Evolutionary conservation across 2,797 vertebrate genomes (phyloP).

Genomic region (Cynopterus sphinx): DNA sequence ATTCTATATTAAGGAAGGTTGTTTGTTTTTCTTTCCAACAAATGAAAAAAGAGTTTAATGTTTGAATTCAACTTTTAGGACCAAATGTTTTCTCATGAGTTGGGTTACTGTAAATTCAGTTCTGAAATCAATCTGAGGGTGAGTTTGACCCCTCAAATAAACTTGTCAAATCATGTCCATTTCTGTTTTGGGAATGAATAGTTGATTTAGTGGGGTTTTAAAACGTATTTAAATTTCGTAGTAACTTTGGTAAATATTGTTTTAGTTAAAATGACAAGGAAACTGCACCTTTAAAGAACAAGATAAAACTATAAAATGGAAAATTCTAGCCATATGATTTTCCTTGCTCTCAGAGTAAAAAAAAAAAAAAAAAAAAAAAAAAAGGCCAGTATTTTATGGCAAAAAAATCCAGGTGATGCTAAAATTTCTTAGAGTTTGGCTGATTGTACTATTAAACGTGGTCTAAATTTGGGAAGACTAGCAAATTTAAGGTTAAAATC

Average conservation of each 20-base stretch:
- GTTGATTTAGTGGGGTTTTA: neutral
- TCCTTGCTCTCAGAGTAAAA: neutral
- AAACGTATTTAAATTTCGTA: neutral
- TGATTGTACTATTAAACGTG: constrained; percentile 17
- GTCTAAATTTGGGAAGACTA: neutral
- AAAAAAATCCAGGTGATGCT: constrained; percentile 51
- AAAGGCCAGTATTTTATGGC: constrained; percentile 16
- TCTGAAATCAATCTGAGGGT: constrained; percentile 39
- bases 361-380: neutral
- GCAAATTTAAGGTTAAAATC: constrained; percentile 24
- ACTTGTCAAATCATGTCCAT: constrained; percentile 26
- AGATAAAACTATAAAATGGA: constrained; percentile 39
- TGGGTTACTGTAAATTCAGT: constrained; percentile 67
- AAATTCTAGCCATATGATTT: constrained; percentile 14
- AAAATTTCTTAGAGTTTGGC: constrained; percentile 38
- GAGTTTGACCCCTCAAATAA: constrained; percentile 36
- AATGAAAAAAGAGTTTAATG: constrained; percentile 68
- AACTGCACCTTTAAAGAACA: constrained; percentile 36
- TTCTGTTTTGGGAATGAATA: constrained; percentile 5
- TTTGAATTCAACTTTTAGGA: neutral
- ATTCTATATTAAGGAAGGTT: constrained; percentile 53
- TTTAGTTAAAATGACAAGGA: constrained; percentile 43
- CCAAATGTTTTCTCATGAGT: constrained; percentile 48
- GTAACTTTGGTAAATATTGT: constrained; percentile 25
- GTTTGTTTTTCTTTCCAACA: constrained; percentile 67